A percentile compares a stretch with the other conserved stretches of the same genome.
Conservation (phyloP, 2,888 invertebrate species). For the Eudasyphora cyanicolor region DNA sequence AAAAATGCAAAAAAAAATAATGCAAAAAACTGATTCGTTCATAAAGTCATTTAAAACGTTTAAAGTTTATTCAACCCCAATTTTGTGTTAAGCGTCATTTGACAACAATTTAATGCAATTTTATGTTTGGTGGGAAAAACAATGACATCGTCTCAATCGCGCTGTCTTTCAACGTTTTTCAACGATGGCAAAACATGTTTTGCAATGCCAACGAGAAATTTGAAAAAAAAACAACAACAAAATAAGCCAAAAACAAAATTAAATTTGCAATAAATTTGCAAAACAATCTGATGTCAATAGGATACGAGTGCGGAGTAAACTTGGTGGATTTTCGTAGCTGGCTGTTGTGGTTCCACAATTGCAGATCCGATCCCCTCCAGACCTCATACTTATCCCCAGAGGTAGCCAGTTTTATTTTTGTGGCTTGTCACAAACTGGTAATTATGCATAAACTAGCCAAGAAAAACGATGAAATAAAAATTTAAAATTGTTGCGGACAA, state of each 20-base stretch:
- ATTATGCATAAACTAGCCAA: slow-evolving; percentile 49
- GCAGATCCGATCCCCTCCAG: background rate
- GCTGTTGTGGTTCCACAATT: background rate
- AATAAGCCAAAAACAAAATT: slow-evolving; percentile 21
- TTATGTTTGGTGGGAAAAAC: slow-evolving; percentile 27
- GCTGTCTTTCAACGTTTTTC: no score
- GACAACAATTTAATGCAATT: slow-evolving; percentile 37
- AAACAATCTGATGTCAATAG: slow-evolving; percentile 55
- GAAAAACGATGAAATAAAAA: slow-evolving; percentile 19
- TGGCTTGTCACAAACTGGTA: slow-evolving; percentile 29
- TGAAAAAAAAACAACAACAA: no score
- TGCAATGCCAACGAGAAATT: slow-evolving; percentile 21
- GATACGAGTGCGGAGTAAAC: no score
- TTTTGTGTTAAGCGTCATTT: slow-evolving; percentile 13
- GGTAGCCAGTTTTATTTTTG: background rate
- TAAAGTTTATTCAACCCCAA: slow-evolving; percentile 39
- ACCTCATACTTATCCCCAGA: no score
- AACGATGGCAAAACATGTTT: slow-evolving; percentile 45
- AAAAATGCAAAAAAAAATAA: slow-evolving; percentile 17
- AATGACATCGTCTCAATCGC: background rate
- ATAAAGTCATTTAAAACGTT: background rate
- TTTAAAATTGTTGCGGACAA: background rate
- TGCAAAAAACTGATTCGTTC: background rate
- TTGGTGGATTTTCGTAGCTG: background rate
- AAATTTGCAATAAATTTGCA: slow-evolving; percentile 54